Percentiles rank a stretch among this genome's conserved stretches.
phyloP scores from a whole-genome alignment of 2,888 invertebrate species.

The Galeopsomyia nigrocyanea region DNA sequence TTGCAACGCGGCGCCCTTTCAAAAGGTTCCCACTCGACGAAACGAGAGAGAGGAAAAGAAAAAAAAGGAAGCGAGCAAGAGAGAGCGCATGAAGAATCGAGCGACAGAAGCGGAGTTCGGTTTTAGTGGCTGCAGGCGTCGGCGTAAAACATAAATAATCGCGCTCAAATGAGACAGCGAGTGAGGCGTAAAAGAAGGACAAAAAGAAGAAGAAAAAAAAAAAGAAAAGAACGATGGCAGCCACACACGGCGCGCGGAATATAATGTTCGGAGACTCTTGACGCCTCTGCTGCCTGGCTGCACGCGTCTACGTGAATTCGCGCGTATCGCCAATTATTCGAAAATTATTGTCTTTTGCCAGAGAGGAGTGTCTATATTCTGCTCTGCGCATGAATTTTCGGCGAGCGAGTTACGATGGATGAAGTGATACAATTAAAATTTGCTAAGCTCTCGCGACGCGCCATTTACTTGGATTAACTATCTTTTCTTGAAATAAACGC shows the following conservation, averaged over 20 bases:
- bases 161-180: conserved; percentile 66
- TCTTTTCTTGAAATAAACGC: no score
- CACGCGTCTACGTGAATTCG: not conserved
- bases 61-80: conserved; percentile 12
- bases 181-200: conserved; percentile 40
- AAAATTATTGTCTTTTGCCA: conserved; percentile 44
- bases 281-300: not conserved
- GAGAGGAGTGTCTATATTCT: not conserved
- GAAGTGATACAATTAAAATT: no score
- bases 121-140: conserved; percentile 66
- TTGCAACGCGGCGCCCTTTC: conserved; percentile 34
- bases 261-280: not conserved
- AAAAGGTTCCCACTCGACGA: conserved; percentile 24
- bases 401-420: no score
- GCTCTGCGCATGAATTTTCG: not conserved
- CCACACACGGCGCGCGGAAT: conserved; percentile 59
- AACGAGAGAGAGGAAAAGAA: conserved; percentile 24
- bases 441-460: no score
- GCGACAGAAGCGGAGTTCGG: conserved; percentile 56
- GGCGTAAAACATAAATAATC: conserved; percentile 68
- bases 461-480: no score
- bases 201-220: conserved; percentile 27
- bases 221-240: conserved; percentile 45
- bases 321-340: conserved; percentile 43
- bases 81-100: conserved; percentile 47